Evolutionary conservation across 2,113 vertebrate genomes (phyloP), one percentile per base, ranked within the genome.

Genomic region (Prionailurus bengalensis): DNA sequence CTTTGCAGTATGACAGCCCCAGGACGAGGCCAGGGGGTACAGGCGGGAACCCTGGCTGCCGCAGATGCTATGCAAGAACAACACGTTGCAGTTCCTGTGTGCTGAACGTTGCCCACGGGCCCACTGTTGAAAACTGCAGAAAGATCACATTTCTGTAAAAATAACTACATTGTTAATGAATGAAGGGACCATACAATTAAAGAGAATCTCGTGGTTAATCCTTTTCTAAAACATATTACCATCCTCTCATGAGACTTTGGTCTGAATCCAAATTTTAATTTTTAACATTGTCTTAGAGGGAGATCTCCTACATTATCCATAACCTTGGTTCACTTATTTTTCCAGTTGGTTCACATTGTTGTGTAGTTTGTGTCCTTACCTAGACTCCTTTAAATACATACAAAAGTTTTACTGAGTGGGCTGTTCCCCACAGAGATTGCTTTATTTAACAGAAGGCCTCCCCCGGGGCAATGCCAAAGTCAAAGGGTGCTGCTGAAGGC

Each of bases 101-200:
- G 79, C 51, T 42, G 17, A n/a, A 53, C 29, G 15, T 14, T 39
- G 73, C 61, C 58, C 70, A 90, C 0, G 8, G 27, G 42, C 29
- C 11, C 5, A 65, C 79, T 74, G 94, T 42, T 36, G 45, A 92
- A 79, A 89, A 94, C 1, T 8, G 45, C 39, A 87, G 10, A 36
- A 88, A 78, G 89, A 74, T 86, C 25, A 19, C 31, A 79, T 82
- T 95, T 91, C 85, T 82, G 25, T 53, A 83, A 89, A 80, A 93
- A 91, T 45, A 89, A 36, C 78, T 31, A 19, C 31, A 48, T 51
- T 61, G 88, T 90, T 71, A 71, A 9, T 33, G n/a, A 79, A 74
- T 15, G 23, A 79, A 96, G 89, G n/a, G 7, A 12, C 3, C 27
- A 6, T 51, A 36, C 71, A 19, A 89, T 33, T 66, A 88, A 25